Evolutionary conservation across 1,140 invertebrate species (phyloP).

Genomic region (Melipona quadrifasciata): DNA sequence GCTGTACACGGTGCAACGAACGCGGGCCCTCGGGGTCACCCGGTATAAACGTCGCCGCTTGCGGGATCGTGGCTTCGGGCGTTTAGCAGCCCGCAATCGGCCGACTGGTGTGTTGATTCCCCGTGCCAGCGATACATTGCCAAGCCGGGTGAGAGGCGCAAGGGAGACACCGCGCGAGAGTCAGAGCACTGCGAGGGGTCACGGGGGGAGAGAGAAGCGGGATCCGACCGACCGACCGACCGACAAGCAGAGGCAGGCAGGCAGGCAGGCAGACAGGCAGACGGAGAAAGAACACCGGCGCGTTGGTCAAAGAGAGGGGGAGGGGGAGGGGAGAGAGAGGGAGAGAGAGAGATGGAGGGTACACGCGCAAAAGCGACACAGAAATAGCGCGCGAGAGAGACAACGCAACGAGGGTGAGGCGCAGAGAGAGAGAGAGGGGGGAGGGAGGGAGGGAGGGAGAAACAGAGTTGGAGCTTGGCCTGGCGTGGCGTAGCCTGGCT

Average conservation of each 20-base stretch:
- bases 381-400: conserved; percentile 36
- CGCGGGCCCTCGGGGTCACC: conserved; percentile 66
- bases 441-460: too few relatives aligned
- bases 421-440: not conserved
- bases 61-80: conserved; percentile 75
- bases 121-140: conserved; percentile 57
- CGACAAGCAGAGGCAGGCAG: conserved; percentile 15
- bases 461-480: conserved; percentile 49
- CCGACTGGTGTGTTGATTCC: conserved; percentile 74
- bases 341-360: not conserved
- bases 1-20: conserved; percentile 54
- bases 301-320: not conserved
- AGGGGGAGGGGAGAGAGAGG: not conserved
- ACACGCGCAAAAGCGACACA: conserved; percentile 30
- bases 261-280: not conserved
- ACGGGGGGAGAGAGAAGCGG: not conserved
- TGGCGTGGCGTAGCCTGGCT: conserved; percentile 21
- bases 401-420: conserved; percentile 6
- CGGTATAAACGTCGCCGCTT: conserved; percentile 74
- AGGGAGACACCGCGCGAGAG: conserved; percentile 44
- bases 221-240: conserved; percentile 23
- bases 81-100: conserved; percentile 76
- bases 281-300: conserved; percentile 11
- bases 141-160: conserved; percentile 36
- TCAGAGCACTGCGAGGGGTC: conserved; percentile 1